Evolutionary conservation across 2,888 invertebrate species (phyloP).

Genomic region (Pristionchus fissidentatus): DNA sequence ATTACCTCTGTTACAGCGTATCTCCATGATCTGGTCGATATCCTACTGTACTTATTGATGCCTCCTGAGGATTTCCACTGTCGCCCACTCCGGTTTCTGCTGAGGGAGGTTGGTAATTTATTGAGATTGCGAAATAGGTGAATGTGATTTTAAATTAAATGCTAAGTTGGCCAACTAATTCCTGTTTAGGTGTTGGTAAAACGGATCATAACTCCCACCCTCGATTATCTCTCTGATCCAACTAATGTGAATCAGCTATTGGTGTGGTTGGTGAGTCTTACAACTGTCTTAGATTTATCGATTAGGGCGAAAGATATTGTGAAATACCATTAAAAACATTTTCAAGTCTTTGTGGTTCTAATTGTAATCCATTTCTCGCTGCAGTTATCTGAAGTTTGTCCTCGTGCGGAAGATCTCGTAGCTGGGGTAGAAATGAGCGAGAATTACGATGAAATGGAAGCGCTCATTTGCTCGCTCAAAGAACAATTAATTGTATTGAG

Average conservation of each 20-base stretch:
- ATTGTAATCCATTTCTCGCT: constrained; percentile 68
- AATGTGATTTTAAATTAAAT: not conserved
- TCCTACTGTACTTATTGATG: constrained; percentile 86
- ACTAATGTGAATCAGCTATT: constrained; percentile 92
- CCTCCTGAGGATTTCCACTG: constrained; percentile 89
- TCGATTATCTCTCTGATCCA: constrained; percentile 87
- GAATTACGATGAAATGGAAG: constrained; percentile 87
- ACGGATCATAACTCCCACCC: constrained; percentile 83
- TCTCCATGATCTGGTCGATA: constrained; percentile 86
- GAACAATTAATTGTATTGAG: constrained; percentile 85
- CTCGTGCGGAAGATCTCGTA: constrained; percentile 89
- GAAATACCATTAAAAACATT: not conserved
- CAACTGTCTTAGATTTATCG: not conserved
- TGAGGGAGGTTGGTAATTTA: constrained; percentile 77
- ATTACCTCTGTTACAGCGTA: constrained; percentile 80
- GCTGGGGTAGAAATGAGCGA: constrained; percentile 86
- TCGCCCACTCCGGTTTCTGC: constrained; percentile 85
- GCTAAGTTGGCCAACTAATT: not conserved
- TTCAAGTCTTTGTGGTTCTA: not conserved
- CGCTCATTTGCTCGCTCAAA: constrained; percentile 85
- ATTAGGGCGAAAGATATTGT: too few species aligned
- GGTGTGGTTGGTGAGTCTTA: constrained; percentile 85
- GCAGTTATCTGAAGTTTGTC: constrained; percentile 85
- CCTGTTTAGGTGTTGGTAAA: constrained; percentile 55
- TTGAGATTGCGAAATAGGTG: constrained; percentile 83